A percentile compares a stretch with the other conserved stretches of the same genome.
phyloP scores from a whole-genome alignment of 1,140 invertebrate genomes.

The Drosophila busckii region DNA sequence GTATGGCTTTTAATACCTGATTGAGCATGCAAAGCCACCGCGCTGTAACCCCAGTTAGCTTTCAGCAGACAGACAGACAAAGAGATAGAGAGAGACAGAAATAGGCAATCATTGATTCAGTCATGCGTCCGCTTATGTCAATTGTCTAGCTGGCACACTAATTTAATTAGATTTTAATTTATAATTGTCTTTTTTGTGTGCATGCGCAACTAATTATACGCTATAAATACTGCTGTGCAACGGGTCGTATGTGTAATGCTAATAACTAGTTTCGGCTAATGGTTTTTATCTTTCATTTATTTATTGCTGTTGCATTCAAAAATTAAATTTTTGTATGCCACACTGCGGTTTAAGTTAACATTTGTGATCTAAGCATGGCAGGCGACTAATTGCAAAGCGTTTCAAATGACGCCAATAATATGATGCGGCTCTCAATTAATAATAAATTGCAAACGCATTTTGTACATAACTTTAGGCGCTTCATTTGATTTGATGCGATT shows the following conservation, averaged over 20 bases:
- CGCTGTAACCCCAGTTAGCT: no score
- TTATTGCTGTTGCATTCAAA: no score
- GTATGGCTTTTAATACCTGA: slow-evolving; percentile 27
- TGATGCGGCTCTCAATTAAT: slow-evolving; percentile 49
- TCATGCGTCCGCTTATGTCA: slow-evolving; percentile 37
- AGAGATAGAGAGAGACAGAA: no score
- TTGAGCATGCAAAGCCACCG: slow-evolving; percentile 36
- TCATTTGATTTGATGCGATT: slow-evolving; percentile 24
- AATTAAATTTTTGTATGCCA: no score
- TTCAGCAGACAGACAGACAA: no score
- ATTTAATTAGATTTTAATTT: slow-evolving; percentile 76
- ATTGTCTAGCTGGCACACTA: slow-evolving; percentile 52
- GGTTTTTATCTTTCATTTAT: slow-evolving; percentile 3
- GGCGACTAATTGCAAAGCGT: slow-evolving; percentile 53
- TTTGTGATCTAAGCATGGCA: no score
- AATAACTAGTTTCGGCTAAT: slow-evolving; percentile 8
- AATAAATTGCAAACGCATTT: slow-evolving; percentile 46
- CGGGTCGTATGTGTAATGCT: background rate
- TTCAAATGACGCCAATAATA: slow-evolving; percentile 15
- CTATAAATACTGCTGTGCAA: background rate
- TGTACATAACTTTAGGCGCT: slow-evolving; percentile 35
- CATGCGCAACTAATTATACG: slow-evolving; percentile 31
- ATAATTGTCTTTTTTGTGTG: slow-evolving; percentile 47
- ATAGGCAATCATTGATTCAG: slow-evolving; percentile 21
- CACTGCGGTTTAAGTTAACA: no score